Evolutionary conservation across 2,888 invertebrate species (phyloP), one percentile per base, ranked within the genome.

Genomic region (Teleogryllus oceanicus): DNA sequence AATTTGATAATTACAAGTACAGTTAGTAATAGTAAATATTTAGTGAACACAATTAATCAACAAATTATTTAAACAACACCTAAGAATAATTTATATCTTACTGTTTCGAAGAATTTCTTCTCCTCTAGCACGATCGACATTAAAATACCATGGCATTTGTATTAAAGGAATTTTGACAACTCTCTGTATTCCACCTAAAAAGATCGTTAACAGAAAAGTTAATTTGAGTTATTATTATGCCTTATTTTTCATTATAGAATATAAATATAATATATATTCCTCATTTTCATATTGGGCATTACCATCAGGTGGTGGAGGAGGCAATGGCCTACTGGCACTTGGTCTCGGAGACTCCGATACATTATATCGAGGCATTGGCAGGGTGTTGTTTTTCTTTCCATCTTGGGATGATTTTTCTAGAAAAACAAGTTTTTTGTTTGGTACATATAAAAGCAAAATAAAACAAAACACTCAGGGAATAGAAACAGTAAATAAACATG

Each of bases 81-180:
- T 18, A 24, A 77, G 74, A 51, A 24, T 21, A 74, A 20, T 18
- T 21, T 21, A 77, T 50, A 77, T 78, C 79, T 80, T 77, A 83
- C 83, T 76, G 75, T 82, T 82, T 24, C 50, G 77, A 1, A 83
- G 81, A 74, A 83, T 76, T 76, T 82, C 82, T 49, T 83, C 83
- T 49, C 79, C 82, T 77, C 80, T 76, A 20, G n/a, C 78, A 3
- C 83, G 77, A 80, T 82, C 82, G 13, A 82, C 81, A 80, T 81
- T 81, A 77, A 82, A 81, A 75, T 81, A 83, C 81, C 82, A 83
- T 4, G 82, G 81, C 78, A 80, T 78, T 62, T 83, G 82, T 49
- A 78, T 74, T n/a, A 81, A 37, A 10, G 49, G 21, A 50, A 75
- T 49, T 50, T 79, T 81, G 24, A 78, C 74, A 16, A 21, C 20